Percentiles rank a stretch among this genome's conserved stretches.
Conservation (phyloP, 2,113 vertebrate genomes). For the Perccottus glenii region DNA sequence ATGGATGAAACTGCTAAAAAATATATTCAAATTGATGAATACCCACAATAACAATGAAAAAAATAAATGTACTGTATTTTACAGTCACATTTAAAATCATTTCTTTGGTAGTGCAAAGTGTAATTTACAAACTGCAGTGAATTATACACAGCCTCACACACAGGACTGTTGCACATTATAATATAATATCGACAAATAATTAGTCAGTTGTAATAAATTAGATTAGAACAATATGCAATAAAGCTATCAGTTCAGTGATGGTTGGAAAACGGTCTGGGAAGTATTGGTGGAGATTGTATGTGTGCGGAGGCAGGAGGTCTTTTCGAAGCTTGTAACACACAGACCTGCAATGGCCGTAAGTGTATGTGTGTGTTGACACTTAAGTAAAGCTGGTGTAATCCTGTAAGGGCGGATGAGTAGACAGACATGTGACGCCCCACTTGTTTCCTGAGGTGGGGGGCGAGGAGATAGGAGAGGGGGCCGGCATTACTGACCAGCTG, state of each 20-base stretch:
- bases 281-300: background rate
- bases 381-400: slow-evolving; percentile 79
- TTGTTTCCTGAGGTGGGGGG: slow-evolving; percentile 66
- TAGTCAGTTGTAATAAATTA: no score
- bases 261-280: background rate
- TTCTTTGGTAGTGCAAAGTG: no score
- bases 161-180: no score
- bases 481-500: slow-evolving; percentile 68
- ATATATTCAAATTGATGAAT: background rate
- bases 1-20: background rate
- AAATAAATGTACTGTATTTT: no score
- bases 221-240: no score
- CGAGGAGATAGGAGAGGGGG: slow-evolving; percentile 29
- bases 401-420: slow-evolving; percentile 79
- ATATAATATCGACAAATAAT: no score
- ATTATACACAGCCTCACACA: no score
- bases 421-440: slow-evolving; percentile 74
- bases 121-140: no score
- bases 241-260: background rate
- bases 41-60: background rate
- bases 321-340: background rate
- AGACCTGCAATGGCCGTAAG: slow-evolving; percentile 2
- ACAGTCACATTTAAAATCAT: no score
- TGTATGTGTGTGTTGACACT: slow-evolving; percentile 66
- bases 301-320: background rate